These are phyloP conservation scores for Eupristina koningsbergeri DNA, from an alignment of 1,140 invertebrate genomes.

Conservation along the genomic window DNA sequence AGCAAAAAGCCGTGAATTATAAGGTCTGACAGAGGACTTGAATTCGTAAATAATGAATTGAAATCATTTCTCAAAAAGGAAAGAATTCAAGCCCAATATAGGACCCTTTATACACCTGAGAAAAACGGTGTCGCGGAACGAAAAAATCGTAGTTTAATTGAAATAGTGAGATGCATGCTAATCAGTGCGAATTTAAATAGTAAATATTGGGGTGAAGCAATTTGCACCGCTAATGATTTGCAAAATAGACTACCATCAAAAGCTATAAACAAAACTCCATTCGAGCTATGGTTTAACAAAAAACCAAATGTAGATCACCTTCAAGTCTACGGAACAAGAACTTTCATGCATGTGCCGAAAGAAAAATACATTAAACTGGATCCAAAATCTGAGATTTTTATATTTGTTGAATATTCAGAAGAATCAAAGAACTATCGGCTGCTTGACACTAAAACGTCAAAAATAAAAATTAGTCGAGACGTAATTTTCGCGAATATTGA, in stretches of 20 bases:
- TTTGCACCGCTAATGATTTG: constrained; percentile 40
- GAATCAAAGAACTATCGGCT: too few relatives aligned
- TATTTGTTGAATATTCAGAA: too few relatives aligned
- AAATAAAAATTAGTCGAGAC: too few relatives aligned
- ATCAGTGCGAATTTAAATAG: constrained; percentile 4
- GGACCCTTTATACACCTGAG: not conserved
- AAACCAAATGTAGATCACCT: constrained; percentile 39
- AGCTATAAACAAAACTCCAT: constrained; percentile 48
- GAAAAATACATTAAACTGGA: constrained; percentile 54
- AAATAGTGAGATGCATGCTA: not conserved
- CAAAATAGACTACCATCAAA: constrained; percentile 57
- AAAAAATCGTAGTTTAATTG: not conserved
- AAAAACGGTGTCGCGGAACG: not conserved
- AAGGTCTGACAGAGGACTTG: not conserved
- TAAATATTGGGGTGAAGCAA: constrained; percentile 17
- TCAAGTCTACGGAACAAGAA: constrained; percentile 36
- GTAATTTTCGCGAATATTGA: constrained; percentile 48
- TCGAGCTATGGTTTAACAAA: constrained; percentile 40
- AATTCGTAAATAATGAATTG: not conserved
- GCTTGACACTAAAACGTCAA: too few relatives aligned
- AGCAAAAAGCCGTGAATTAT: constrained; percentile 53
- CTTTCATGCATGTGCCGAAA: constrained; percentile 53
- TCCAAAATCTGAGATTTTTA: constrained; percentile 37
- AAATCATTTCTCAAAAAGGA: not conserved
- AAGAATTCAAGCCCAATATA: not conserved